Evolutionary conservation across 2,113 vertebrate species (phyloP).

Genomic region (Columba livia): DNA sequence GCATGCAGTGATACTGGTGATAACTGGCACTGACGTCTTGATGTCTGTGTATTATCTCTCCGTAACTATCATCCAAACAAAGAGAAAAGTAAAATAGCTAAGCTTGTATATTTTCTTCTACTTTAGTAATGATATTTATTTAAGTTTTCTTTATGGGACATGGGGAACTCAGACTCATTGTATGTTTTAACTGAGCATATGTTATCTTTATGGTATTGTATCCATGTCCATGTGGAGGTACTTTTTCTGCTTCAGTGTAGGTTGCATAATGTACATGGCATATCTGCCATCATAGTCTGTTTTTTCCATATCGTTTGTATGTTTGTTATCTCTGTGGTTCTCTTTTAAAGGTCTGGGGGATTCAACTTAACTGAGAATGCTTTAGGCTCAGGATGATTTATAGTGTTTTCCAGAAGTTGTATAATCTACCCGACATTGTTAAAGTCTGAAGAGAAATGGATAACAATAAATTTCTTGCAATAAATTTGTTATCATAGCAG

Average conservation of each 20-base stretch:
- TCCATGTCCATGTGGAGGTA: not conserved
- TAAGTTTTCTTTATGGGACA: not conserved
- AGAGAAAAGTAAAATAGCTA: not conserved
- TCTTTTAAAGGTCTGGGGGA: not conserved
- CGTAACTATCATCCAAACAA: not conserved
- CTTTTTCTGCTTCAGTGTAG: not conserved
- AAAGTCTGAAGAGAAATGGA: conserved; percentile 16
- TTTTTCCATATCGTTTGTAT: not conserved
- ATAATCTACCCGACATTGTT: not conserved
- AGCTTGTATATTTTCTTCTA: not conserved
- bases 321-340: not conserved
- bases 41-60: not conserved
- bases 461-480: not conserved
- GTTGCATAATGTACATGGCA: not conserved
- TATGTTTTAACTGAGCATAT: not conserved
- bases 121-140: not conserved
- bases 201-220: not conserved
- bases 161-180: rapidly evolving
- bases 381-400: not conserved
- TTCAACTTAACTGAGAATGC: not conserved
- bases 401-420: not conserved
- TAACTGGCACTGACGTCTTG: not conserved
- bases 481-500: not conserved
- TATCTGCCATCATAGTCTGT: not conserved
- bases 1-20: not conserved